These are phyloP conservation scores for Pollicipes pollicipes DNA, from an alignment of 1,140 invertebrate species.

Conservation along the genomic window DNA sequence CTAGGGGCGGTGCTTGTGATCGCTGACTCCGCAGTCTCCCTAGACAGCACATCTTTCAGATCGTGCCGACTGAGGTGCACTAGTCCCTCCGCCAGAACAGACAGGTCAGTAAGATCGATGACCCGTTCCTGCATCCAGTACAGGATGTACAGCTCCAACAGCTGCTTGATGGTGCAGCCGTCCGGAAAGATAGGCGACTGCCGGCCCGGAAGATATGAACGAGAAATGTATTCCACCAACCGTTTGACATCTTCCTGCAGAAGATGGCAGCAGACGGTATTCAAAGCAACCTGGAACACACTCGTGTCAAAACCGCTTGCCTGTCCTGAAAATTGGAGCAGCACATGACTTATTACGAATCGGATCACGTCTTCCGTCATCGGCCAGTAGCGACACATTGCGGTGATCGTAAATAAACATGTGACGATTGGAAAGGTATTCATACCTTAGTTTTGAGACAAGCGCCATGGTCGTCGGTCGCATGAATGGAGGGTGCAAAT, in stretches of 20 bases:
- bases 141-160: neutral
- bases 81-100: neutral
- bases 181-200: neutral
- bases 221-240: neutral
- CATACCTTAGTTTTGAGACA: too few species aligned
- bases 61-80: neutral
- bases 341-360: too few species aligned
- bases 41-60: neutral
- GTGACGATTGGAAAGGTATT: too few species aligned
- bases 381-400: too few species aligned
- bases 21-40: neutral
- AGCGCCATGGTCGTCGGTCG: too few species aligned
- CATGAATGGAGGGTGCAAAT: too few species aligned
- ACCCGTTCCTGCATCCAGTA: neutral
- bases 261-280: neutral
- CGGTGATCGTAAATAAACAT: too few species aligned
- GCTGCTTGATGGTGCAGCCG: neutral
- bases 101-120: neutral
- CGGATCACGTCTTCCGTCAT: too few species aligned
- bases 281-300: neutral
- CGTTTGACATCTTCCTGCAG: neutral
- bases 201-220: neutral
- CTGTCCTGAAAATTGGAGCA: too few species aligned
- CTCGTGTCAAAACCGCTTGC: too few species aligned
- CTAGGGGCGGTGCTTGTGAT: neutral